Base-by-base conservation (phyloP, 1,140 invertebrate species). In the Nixonia krombeini region DNA sequence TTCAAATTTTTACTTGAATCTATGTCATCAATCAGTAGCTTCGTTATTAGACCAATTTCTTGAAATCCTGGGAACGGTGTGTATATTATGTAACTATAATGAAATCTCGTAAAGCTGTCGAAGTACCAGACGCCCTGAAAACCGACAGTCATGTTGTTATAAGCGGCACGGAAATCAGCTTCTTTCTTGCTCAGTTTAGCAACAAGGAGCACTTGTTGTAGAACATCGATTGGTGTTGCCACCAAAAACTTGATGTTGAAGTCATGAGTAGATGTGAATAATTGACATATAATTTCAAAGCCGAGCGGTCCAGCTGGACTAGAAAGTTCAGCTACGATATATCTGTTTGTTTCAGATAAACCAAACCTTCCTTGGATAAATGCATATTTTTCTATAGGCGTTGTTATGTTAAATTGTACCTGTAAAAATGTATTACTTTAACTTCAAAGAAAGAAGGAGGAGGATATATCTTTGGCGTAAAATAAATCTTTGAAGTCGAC, bases 61-160 rank as follows among this genome's bases (percentile, higher is more conserved):
- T 92, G 87, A 44, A 93, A 90, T 4, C 89, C 90, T 63, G 90
- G 85, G 4, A 94, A 72, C 0, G 92, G 92, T 0, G 92, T 93
- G 70, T 89, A 93, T 7, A 94, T 79, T 61, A 91, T 88, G 72
- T 92, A 93, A 9, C 90, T 88, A 71, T 94, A 93, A 57, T 93
- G 89, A 41, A 94, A 92, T 78, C 94, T 88, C 2, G 87, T 87
- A 0, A 89, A 66, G 28, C 88, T 89, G n/a, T 85, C 80, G 74
- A 89, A 92, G 50, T 90, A 89, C 91, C 91, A 93, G 28, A 91
- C 88, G 23, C 91, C 92, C 1, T 89, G 88, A 63, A 94, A 92
- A 17, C 93, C 93, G 23, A 90, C 84, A 1, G 90, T 87, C 62
- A 92, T 86, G n/a, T 88, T 88, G 44, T 92, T 93, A 87, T 91